Base-by-base conservation (phyloP, 2,797 vertebrate species). In the Melanotaenia boesemani region DNA sequence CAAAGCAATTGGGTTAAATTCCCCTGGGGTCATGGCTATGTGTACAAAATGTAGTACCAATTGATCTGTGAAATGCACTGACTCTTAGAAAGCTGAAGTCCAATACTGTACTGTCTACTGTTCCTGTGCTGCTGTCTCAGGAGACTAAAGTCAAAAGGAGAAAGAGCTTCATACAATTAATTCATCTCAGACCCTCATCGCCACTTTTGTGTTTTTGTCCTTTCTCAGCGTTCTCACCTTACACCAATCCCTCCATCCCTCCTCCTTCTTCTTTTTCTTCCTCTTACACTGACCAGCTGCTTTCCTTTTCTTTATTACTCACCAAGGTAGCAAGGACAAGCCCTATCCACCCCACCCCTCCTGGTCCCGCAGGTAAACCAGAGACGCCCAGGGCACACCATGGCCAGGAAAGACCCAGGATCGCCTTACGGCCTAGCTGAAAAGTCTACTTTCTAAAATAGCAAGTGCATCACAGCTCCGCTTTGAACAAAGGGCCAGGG, bases 221-320 rank as follows among this genome's bases (percentile, higher is more conserved):
- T 92, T 94, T 94, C 94, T 93, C 94, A 94, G 93, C 80, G 72
- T 88, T 95, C 92, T 94, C 93, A 2, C 75, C 86, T 94, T 95
- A 94, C 93, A 88, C 81, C 78, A 79, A 82, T 92, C 85, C 81
- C 88, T 91, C 75, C 79, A 68, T 63, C 76, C 75, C 78, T 63
- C 67, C 82, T 72, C 75, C 61, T 52, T 34, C 52, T 61, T 70
- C 64, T 18, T 65, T 69, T 70, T 54, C 67, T 50, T 41, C 2
- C 41, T 74, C 67, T 34, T 57, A 66, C 81, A 83, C 86, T 80
- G 80, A 86, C 85, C 86, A 85, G 82, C 86, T 91, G 86, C 82
- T 48, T 64, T 74, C 63, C 82, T 77, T 77, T 70, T 54, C 80
- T 30, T 68, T 63, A 44, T 67, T 26, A 1, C 67, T 39, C 16